Base-by-base conservation (phyloP, 2,113 vertebrate genomes). In the Mormyrus lacerda region DNA sequence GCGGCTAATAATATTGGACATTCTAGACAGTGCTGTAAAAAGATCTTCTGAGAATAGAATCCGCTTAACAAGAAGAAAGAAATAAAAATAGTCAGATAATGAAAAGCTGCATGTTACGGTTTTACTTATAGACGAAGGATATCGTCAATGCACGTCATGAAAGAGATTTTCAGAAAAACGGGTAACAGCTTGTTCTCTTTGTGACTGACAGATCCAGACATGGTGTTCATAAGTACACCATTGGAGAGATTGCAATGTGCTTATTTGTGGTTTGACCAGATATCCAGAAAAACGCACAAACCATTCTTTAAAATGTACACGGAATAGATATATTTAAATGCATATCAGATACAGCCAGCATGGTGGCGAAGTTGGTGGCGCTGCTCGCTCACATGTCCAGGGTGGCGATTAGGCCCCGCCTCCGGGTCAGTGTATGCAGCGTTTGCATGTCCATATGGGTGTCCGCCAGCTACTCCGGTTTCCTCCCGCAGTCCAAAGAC, bases 1-100 rank as follows among this genome's bases (percentile, higher is more conserved):
- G 95, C 95, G 95, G 93, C 96, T 98, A 97, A 97, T 97, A 97
- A 97, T 96, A 97, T 95, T 95, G 96, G 96, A 96, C 96, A 95
- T 96, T 94, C 93, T 92, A 96, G 96, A 95, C 94, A 94, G 94
- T 94, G 94, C 91, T 94, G 94, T 94, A 94, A 96, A 96, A 95
- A 94, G 95, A 96, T 95, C 95, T 95, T 94, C 94, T 92, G 90
- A 93, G 93, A 95, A 94, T 93, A 91, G 95, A 97, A 98, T 97
- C 96, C 95, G 96, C 96, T 98, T 98, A 98, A 91, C 96, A 97
- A 95, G 87, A 51, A 95, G 96, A 95, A 93, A 94, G 94, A 94
- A 95, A 95, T 95, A 95, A 92, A 90, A 84, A 21, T 1, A 91
- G 90, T 92, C 91, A 58, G 91, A 93, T 93, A 94, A 94, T 93